Percentiles rank a stretch among this genome's conserved stretches.
phyloP scores from a whole-genome alignment of 2,113 vertebrate genomes.

The Telmatochromis brichardi region DNA sequence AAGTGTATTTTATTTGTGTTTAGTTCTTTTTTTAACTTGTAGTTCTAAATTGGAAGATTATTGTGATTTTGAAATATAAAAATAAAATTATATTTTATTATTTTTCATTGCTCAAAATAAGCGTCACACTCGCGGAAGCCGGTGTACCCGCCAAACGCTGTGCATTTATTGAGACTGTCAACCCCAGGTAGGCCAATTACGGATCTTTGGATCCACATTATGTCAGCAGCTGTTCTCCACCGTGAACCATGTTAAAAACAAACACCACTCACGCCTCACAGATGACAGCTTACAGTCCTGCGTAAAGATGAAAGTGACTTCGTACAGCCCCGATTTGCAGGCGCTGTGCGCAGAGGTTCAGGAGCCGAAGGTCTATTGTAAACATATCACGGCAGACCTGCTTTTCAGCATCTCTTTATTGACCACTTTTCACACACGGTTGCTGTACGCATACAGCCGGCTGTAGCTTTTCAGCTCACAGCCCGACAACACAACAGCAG shows the following conservation, averaged over 20 bases:
- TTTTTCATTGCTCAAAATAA: background rate
- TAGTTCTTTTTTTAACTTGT: background rate
- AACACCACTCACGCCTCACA: background rate
- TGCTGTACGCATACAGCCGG: too few species aligned
- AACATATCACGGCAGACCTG: background rate
- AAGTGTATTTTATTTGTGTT: background rate
- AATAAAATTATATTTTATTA: background rate
- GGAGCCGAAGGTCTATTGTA: background rate
- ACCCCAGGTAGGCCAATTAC: background rate
- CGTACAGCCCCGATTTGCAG: background rate
- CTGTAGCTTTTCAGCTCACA: too few species aligned
- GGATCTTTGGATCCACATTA: background rate
- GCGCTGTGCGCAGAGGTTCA: accelerated
- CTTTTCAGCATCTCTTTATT: too few species aligned
- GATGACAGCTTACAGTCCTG: accelerated
- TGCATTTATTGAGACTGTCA: background rate
- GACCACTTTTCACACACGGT: too few species aligned
- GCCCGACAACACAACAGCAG: too few species aligned
- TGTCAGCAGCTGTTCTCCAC: accelerated
- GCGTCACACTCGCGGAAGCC: accelerated
- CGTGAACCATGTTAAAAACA: accelerated
- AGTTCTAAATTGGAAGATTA: background rate
- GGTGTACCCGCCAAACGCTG: accelerated
- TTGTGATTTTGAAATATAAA: background rate
- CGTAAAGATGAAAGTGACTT: background rate